phyloP scores from a whole-genome alignment of 1,140 invertebrate genomes.

The Callitettix versicolor region DNA sequence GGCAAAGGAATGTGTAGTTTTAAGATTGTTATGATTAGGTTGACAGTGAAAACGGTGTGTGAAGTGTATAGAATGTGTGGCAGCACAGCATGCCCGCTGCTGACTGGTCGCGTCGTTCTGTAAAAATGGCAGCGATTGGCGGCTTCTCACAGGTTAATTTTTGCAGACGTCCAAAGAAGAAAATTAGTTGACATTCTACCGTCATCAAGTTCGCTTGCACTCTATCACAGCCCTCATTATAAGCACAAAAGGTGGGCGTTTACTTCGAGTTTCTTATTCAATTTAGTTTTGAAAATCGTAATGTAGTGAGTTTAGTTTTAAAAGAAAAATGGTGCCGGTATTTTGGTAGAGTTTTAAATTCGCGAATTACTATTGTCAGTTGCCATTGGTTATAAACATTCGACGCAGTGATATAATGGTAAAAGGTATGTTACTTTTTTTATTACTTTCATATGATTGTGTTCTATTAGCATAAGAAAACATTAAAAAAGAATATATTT shows the following conservation, averaged over 20 bases:
- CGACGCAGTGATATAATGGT: conserved; percentile 3
- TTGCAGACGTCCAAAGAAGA: conserved; percentile 38
- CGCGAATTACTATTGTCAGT: conserved; percentile 5
- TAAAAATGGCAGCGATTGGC: conserved; percentile 38
- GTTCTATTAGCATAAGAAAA: neutral
- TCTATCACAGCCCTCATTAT: conserved; percentile 30
- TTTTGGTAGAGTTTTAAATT: conserved; percentile 18
- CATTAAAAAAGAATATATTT: neutral
- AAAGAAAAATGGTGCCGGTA: conserved; percentile 25
- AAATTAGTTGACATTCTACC: conserved; percentile 39
- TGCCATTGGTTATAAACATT: conserved; percentile 21
- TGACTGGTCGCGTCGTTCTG: conserved; percentile 28
- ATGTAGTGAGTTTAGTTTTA: conserved; percentile 21
- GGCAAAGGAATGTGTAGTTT: neutral
- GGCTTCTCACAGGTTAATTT: conserved; percentile 35
- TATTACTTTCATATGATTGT: neutral
- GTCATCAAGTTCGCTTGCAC: conserved; percentile 26
- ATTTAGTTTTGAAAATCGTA: conserved; percentile 20
- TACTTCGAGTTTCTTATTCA: conserved; percentile 18
- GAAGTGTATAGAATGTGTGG: conserved; percentile 1
- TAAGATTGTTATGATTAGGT: neutral
- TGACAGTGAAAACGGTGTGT: neutral
- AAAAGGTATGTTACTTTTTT: conserved; percentile 11
- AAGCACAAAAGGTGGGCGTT: conserved; percentile 34
- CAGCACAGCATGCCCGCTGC: conserved; percentile 6